Base-by-base conservation (phyloP, 2,797 vertebrate genomes). In the Petrocephalus schoutedeni region DNA sequence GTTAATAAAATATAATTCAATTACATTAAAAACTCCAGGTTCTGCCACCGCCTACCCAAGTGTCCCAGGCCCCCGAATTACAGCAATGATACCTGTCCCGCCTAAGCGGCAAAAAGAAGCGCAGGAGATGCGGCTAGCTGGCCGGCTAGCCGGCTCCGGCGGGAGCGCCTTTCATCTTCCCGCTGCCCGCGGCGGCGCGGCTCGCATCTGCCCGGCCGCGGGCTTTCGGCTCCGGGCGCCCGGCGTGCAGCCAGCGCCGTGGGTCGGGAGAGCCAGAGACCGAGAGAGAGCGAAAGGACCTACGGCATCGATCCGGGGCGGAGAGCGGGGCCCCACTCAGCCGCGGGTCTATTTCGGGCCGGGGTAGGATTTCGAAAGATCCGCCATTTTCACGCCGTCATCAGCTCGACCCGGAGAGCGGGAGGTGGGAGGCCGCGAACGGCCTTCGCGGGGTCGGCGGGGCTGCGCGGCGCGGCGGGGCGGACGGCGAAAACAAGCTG, bases 361-460 rank as follows among this genome's bases (percentile, higher is more conserved):
- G 93, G 96, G 95, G 93, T 96, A 95, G 95, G 94, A 98, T 98
- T 99, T 98, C 97, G 97, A 99, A 98, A 98, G 97, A 98, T 98
- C 97, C 97, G 97, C 97, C 97, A 98, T 98, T 98, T 98, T 98
- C 97, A 96, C 95, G 93, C 96, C 97, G 97, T 98, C 97, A 98
- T 97, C 97, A 95, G 91, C 92, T 94, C 92, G 87, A 93, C 92
- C 61, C 45, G 54, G 86, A 86, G 86, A 87, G 86, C 77, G 28
- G 21, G 54, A 36, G 86, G 36, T 80, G 58, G 89, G 58, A 86
- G 45, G 85, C 71, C 57, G 51, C 54, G 86, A 84, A 59, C 86
- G 74, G 85, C 80, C 36, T 53, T 16, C 12, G 80, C 80, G 49
- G 21, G 6, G 77, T 19, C n/a, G 8, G 45, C 16, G 8, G 28